Percentiles rank a stretch among this genome's conserved stretches.
Conservation (phyloP, 2,888 invertebrate species). For the Bedellia somnulentella region DNA sequence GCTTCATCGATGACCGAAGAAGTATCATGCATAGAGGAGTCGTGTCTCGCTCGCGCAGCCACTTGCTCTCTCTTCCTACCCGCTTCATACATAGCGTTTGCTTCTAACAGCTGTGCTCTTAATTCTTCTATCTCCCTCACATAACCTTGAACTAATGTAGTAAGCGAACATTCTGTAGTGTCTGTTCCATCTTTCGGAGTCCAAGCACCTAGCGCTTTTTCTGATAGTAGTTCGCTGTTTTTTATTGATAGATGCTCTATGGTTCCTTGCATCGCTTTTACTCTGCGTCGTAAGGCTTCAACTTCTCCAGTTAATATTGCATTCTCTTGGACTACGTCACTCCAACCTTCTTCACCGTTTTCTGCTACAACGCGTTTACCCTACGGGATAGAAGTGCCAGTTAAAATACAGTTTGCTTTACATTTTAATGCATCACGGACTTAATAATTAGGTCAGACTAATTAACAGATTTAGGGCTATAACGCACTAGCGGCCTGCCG, state of each 20-base stretch:
- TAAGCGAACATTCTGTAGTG: conserved; percentile 38
- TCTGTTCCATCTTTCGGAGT: conserved; percentile 41
- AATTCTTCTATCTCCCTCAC: conserved; percentile 90
- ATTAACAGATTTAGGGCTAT: no score
- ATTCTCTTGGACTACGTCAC: conserved; percentile 96
- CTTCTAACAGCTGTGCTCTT: conserved; percentile 84
- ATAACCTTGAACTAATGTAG: conserved; percentile 65
- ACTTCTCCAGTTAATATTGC: conserved; percentile 88
- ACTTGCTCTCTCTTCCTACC: conserved; percentile 33
- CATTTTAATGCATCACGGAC: no score
- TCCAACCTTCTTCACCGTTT: conserved; percentile 85
- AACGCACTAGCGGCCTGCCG: no score
- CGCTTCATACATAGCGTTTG: conserved; percentile 57
- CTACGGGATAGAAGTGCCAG: conserved; percentile 41
- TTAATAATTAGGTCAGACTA: no score
- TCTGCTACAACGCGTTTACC: conserved; percentile 86
- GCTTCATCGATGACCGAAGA: conserved; percentile 68
- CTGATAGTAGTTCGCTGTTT: conserved; percentile 80
- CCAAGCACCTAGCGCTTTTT: conserved; percentile 73
- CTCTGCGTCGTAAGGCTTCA: conserved; percentile 80
- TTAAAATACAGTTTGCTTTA: no score
- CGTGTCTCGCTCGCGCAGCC: conserved; percentile 30
- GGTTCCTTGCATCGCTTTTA: conserved; percentile 95
- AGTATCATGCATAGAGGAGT: conserved; percentile 30
- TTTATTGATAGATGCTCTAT: conserved; percentile 82